Evolutionary conservation across 2,888 invertebrate species (phyloP).

Genomic region (Cheilosia vernalis): DNA sequence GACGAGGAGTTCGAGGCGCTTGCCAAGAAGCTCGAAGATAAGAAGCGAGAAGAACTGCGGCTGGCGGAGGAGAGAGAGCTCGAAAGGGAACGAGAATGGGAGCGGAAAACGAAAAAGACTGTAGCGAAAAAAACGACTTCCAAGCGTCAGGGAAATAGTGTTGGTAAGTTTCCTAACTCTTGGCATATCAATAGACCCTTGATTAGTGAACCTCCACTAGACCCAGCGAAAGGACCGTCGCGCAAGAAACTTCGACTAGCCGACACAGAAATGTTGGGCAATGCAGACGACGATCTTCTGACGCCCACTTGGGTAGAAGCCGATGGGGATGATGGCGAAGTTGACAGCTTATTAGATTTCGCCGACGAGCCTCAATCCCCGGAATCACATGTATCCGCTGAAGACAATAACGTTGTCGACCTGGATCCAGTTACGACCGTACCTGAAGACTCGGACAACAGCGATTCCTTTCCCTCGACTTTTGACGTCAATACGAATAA

Average conservation of each 20-base stretch:
- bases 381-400: neutral
- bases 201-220: constrained; percentile 8
- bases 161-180: constrained; percentile 41
- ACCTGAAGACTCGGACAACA: constrained; percentile 28
- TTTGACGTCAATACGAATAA: constrained; percentile 54
- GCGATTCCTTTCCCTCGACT: neutral
- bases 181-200: neutral
- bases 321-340: constrained; percentile 72
- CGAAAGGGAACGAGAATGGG: constrained; percentile 42
- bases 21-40: constrained; percentile 65
- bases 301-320: constrained; percentile 77
- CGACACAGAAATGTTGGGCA: constrained; percentile 46
- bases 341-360: constrained; percentile 68
- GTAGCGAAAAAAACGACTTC: constrained; percentile 68
- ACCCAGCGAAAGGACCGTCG: constrained; percentile 42
- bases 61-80: constrained; percentile 58
- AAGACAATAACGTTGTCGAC: neutral
- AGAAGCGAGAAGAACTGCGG: constrained; percentile 52
- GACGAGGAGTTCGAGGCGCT: constrained; percentile 76
- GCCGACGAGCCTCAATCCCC: constrained; percentile 69
- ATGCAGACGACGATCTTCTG: constrained; percentile 76
- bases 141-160: constrained; percentile 32
- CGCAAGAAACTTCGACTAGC: constrained; percentile 66
- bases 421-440: neutral
- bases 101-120: constrained; percentile 55